These are phyloP conservation scores for Psophia crepitans DNA, from an alignment of 2,113 vertebrate genomes.

Conservation along the genomic window DNA sequence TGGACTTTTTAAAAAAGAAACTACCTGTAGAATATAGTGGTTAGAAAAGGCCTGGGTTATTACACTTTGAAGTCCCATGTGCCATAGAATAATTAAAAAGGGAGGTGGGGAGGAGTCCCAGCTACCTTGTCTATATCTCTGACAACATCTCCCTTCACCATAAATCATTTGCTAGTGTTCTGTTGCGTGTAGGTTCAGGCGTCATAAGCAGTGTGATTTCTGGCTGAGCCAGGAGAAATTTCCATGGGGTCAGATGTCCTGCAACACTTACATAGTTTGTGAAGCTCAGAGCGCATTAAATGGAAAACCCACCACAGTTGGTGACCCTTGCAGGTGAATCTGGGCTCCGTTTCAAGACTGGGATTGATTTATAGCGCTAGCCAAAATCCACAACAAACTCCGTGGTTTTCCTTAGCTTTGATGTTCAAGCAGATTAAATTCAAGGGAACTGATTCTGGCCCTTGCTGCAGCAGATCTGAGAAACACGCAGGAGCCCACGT, in stretches of 20 bases:
- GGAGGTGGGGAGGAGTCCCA: not conserved
- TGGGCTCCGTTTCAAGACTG: not conserved
- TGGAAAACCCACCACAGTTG: not conserved
- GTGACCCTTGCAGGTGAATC: constrained; percentile 16
- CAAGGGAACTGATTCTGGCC: not conserved
- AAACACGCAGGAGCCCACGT: not conserved
- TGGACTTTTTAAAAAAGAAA: not conserved
- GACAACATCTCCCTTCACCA: not conserved
- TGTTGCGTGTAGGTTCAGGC: not conserved
- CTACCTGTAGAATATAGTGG: not conserved
- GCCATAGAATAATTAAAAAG: not conserved
- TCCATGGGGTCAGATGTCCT: not conserved
- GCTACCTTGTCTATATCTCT: not conserved
- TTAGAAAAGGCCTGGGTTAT: not conserved
- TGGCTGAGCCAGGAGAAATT: not conserved
- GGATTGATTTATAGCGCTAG: not conserved
- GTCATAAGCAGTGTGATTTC: not conserved
- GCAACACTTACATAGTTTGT: not conserved
- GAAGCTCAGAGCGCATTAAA: not conserved
- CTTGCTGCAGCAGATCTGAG: not conserved
- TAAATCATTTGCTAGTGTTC: not conserved
- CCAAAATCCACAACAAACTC: not conserved
- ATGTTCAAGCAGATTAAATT: not conserved
- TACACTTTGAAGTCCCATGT: not conserved
- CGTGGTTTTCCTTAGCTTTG: constrained; percentile 9